Evolutionary conservation across 2,113 vertebrate species (phyloP).

Genomic region (Python bivittatus): DNA sequence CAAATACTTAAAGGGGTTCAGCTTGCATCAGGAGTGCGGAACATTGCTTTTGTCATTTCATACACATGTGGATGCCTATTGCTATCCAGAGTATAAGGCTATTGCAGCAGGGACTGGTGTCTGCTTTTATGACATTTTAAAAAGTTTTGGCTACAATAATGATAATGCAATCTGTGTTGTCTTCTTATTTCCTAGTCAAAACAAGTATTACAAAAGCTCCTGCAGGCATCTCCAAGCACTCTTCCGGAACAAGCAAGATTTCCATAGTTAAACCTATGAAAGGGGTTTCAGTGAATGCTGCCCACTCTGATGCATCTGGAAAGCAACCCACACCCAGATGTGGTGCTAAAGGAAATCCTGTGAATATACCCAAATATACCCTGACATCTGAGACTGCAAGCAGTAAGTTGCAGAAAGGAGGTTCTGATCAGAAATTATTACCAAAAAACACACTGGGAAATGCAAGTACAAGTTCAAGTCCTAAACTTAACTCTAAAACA

Average conservation of each 20-base stretch:
- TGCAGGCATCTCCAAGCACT: slow-evolving; percentile 57
- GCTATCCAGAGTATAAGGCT: neutral
- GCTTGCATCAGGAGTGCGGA: neutral
- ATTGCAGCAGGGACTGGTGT: neutral
- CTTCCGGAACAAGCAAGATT: slow-evolving; percentile 36
- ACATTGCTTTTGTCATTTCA: neutral
- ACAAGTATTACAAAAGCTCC: slow-evolving; percentile 46
- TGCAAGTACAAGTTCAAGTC: slow-evolving; percentile 36
- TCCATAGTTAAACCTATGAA: slow-evolving; percentile 47
- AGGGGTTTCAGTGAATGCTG: slow-evolving; percentile 41
- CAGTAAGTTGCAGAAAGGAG: slow-evolving; percentile 32
- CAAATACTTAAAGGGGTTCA: neutral
- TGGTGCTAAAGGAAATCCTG: slow-evolving; percentile 8
- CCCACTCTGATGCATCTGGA: slow-evolving; percentile 35
- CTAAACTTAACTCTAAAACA: slow-evolving; percentile 44
- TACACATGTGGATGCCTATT: neutral
- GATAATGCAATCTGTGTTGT: neutral
- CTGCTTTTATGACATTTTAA: neutral
- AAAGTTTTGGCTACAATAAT: neutral
- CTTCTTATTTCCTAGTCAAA: slow-evolving; percentile 57
- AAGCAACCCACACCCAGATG: slow-evolving; percentile 12
- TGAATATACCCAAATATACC: slow-evolving; percentile 24
- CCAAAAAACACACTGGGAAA: slow-evolving; percentile 40
- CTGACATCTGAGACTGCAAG: slow-evolving; percentile 21
- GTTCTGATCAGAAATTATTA: slow-evolving; percentile 35